Evolutionary conservation across 2,888 invertebrate species (phyloP), one percentile per base, ranked within the genome.

Genomic region (Drosophila flavopinicola): DNA sequence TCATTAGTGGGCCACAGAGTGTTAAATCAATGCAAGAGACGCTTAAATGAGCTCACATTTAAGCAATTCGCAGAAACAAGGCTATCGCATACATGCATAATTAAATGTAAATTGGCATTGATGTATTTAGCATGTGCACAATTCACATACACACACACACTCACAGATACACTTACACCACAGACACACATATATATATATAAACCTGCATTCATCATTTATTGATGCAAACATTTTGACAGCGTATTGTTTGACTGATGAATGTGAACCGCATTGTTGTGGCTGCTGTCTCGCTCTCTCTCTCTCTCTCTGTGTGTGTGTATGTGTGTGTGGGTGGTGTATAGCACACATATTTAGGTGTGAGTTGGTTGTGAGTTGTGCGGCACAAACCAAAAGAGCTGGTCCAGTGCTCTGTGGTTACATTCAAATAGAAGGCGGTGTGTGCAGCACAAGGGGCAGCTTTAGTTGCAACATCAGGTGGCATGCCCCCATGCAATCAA

Each of bases 141-240:
- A 41, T 27, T 7, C 11, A 32, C 10, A 38, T 7, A 10, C 13
- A 29, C 2, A 11, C 10, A 15, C 10, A 29, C 6, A 6, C 15
- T 1, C 41, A 45, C 30, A 63, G 25, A 17, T 9, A 60, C 24
- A 38, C 29, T 9, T 5, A 15, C 24, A 39, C 9, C 11, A 44
- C 2, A n/a, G 6, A 15, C 6, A 20, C 6, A 2, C 24, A 39
- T n/a, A 11, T 10, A 30, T 45, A 45, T 35, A 59, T 29, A 41
- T 29, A 23, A 29, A 49, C 39, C 39, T 35, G 58, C 56, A 38
- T 44, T 30, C 39, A 51, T 69, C 39, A 75, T 63, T 68, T 83
- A 76, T 84, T 63, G 61, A 72, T 49, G 64, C 57, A 65, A 61
- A 67, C 66, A 72, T 83, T 75, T 84, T 68, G 71, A 54, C 65